A percentile compares a stretch with the other conserved stretches of the same genome.
Evolutionary conservation across 1,140 invertebrate species (phyloP).

Genomic region (Trachymyrmex cornetzi): DNA sequence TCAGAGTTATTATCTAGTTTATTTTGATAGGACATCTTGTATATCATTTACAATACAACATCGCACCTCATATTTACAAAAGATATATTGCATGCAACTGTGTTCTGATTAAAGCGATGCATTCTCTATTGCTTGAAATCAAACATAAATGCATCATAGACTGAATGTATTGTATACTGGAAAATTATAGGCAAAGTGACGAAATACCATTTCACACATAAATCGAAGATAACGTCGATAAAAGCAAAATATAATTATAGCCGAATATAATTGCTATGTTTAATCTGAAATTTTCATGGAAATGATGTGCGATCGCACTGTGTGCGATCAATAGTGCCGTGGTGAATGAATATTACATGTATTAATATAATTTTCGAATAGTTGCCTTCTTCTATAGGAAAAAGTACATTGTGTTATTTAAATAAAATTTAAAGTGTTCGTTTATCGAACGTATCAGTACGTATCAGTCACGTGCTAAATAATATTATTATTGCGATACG

Average conservation of each 20-base stretch:
- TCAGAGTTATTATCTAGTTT: neutral
- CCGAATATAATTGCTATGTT: conserved; percentile 48
- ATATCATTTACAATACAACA: neutral
- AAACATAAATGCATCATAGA: conserved; percentile 19
- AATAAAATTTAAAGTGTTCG: conserved; percentile 9
- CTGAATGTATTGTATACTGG: conserved; percentile 8
- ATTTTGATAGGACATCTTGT: neutral
- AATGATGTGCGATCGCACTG: conserved; percentile 30
- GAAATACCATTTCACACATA: neutral
- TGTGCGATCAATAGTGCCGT: neutral
- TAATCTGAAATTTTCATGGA: conserved; percentile 44
- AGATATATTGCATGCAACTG: neutral
- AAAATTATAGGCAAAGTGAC: conserved; percentile 38
- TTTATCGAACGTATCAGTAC: neutral
- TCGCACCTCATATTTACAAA: conserved; percentile 17
- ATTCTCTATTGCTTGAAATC: conserved; percentile 24
- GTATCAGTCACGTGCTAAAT: neutral
- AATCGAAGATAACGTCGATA: conserved; percentile 39
- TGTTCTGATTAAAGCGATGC: conserved; percentile 10
- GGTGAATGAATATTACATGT: neutral
- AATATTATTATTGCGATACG: neutral
- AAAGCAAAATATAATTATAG: conserved; percentile 34
- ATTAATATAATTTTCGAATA: conserved; percentile 21
- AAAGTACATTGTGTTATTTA: neutral
- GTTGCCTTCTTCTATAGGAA: neutral